Base-by-base conservation (phyloP, 1,140 invertebrate genomes). In the Camponotus pennsylvanicus region DNA sequence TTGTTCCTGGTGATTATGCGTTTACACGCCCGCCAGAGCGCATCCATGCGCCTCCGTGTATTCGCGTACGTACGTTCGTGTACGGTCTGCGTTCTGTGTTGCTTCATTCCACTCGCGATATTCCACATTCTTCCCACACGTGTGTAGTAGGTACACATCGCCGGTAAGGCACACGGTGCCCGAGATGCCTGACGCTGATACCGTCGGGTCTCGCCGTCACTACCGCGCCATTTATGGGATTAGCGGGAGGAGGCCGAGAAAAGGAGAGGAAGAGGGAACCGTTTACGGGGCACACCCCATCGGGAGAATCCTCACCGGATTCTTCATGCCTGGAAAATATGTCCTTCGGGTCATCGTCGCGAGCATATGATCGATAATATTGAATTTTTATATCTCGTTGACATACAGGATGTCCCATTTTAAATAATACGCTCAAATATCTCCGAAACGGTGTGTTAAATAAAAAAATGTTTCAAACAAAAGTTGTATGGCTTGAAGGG, bases 121-220 rank as follows among this genome's bases (percentile, higher is more conserved):
- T 94, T 94, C 93, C 93, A 94, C 94, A 94, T 94, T 94, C 93
- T 94, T 94, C 93, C 94, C 94, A 94, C 93, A 94, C 93, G 93
- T 93, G 93, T 93, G 92, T 49, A 91, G 91, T 15, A 52, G 49
- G 49, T 18, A 90, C 91, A 93, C 91, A 93, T 11, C 45, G 45
- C 89, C 91, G 91, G 89, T 92, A 92, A 3, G 91, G 90, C 88
- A 91, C 90, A 92, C 90, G 79, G 86, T 80, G 87, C 88, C 86
- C 92, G 87, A 93, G 93, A 94, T 94, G 92, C 91, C 90, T 93
- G 91, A 90, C 91, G 90, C 91, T 92, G 94, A 93, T 94, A 94
- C 79, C 86, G 79, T 27, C 66, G 37, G 73, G 79, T 52, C 61
- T 67, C 88, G 67, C 85, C 88, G 75, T 71, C 85, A 89, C 87